A percentile compares a stretch with the other conserved stretches of the same genome.
These are phyloP conservation scores for Lytechinus pictus DNA, from an alignment of 35 echinoderm and acorn worm genomes.

Conservation along the genomic window DNA sequence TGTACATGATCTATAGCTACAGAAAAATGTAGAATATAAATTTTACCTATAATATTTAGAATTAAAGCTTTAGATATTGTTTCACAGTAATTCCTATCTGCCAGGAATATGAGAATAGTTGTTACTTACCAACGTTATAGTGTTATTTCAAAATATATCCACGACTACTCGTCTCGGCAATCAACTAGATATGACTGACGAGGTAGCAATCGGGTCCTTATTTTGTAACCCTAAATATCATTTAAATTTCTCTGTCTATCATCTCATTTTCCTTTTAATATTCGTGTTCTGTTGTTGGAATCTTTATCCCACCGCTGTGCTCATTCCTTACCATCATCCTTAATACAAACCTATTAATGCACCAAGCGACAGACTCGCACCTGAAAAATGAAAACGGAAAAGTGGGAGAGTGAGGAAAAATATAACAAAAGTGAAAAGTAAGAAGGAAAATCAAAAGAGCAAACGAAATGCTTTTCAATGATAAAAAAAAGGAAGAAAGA, in stretches of 20 bases:
- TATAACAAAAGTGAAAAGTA: neutral
- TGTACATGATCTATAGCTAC: neutral
- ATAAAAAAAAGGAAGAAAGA: neutral
- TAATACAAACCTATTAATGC: conserved; percentile 31
- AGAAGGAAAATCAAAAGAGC: conserved; percentile 36
- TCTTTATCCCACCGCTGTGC: neutral
- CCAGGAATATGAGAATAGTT: neutral
- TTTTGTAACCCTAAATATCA: neutral
- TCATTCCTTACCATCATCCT: conserved; percentile 6
- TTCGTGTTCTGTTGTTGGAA: neutral
- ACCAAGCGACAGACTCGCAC: conserved; percentile 1
- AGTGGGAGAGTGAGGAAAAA: neutral
- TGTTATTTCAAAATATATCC: conserved; percentile 24
- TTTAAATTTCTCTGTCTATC: neutral
- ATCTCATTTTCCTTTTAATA: conserved; percentile 23
- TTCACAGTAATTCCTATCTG: neutral
- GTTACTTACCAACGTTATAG: neutral
- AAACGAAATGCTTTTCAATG: conserved; percentile 19
- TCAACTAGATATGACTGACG: conserved; percentile 22
- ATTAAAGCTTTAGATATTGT: neutral
- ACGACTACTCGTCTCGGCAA: conserved; percentile 27
- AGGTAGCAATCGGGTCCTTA: neutral
- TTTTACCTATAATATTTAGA: neutral
- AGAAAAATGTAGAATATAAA: neutral
- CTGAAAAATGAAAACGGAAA: conserved; percentile 32